Evolutionary conservation across 2,113 vertebrate species (phyloP).

Genomic region (Oryzias javanicus): DNA sequence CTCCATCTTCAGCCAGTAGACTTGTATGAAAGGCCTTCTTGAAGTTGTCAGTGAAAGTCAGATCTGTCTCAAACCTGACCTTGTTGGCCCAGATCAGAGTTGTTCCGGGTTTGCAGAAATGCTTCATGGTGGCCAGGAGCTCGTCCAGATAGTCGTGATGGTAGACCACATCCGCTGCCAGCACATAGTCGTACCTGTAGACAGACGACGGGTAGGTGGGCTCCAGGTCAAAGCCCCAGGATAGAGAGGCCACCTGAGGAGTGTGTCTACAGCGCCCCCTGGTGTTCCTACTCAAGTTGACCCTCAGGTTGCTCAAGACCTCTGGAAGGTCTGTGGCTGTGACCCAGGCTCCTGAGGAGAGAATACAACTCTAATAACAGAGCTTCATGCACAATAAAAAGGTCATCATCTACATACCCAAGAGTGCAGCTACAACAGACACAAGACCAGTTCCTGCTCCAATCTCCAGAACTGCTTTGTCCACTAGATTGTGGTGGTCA

Average conservation of each 20-base stretch:
- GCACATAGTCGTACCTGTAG: constrained; percentile 84
- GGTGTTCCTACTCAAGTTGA: constrained; percentile 86
- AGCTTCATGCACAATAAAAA: not conserved
- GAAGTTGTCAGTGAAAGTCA: constrained; percentile 82
- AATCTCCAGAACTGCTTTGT: constrained; percentile 86
- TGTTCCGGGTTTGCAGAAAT: constrained; percentile 86
- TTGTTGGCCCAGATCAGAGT: constrained; percentile 92
- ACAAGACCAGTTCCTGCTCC: constrained; percentile 87
- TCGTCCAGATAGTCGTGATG: constrained; percentile 82
- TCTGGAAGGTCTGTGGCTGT: constrained; percentile 88
- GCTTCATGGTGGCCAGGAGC: constrained; percentile 84
- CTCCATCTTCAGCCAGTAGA: constrained; percentile 80
- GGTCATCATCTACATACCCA: constrained; percentile 44
- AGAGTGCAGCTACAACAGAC: constrained; percentile 56
- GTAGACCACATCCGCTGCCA: constrained; percentile 91
- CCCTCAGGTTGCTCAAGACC: constrained; percentile 81
- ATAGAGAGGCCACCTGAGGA: constrained; percentile 81
- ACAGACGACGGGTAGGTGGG: constrained; percentile 73
- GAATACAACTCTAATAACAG: not conserved
- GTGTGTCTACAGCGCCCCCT: constrained; percentile 65
- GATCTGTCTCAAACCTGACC: constrained; percentile 83
- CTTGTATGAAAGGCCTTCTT: constrained; percentile 77
- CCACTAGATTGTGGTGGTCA: constrained; percentile 78
- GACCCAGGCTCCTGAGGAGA: constrained; percentile 83
- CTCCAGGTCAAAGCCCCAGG: constrained; percentile 82